Evolutionary conservation across 2,888 invertebrate species (phyloP).

Genomic region (Dryocosmus kuriphilus): DNA sequence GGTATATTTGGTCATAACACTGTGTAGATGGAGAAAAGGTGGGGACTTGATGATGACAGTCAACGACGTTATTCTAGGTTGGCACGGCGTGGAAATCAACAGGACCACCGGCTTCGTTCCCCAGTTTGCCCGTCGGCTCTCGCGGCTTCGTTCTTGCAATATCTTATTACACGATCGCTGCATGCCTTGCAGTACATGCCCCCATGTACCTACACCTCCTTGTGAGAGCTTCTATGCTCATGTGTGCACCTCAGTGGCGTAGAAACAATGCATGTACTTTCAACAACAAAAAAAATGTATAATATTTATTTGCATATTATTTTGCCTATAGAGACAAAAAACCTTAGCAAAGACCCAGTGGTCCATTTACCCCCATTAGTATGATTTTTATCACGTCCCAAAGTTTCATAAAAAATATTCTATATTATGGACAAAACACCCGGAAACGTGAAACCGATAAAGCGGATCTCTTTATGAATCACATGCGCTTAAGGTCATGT

Average conservation of each 20-base stretch:
- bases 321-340: too few species aligned
- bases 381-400: too few species aligned
- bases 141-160: constrained; percentile 66
- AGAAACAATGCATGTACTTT: neutral
- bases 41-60: constrained; percentile 51
- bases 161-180: constrained; percentile 70
- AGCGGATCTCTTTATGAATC: too few species aligned
- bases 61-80: constrained; percentile 57
- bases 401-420: too few species aligned
- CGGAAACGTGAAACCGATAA: too few species aligned
- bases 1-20: constrained; percentile 4
- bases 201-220: constrained; percentile 42
- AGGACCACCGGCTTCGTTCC: constrained; percentile 64
- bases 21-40: constrained; percentile 27
- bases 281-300: neutral
- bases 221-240: constrained; percentile 34
- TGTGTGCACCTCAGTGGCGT: constrained; percentile 27
- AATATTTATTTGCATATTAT: too few species aligned
- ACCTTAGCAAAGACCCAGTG: too few species aligned
- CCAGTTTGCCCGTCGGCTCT: constrained; percentile 61
- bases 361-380: too few species aligned
- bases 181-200: constrained; percentile 54
- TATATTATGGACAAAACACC: too few species aligned
- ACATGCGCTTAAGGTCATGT: too few species aligned
- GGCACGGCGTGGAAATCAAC: constrained; percentile 56